phyloP scores from a whole-genome alignment of 2,113 vertebrate species.

The Gavia stellata region DNA sequence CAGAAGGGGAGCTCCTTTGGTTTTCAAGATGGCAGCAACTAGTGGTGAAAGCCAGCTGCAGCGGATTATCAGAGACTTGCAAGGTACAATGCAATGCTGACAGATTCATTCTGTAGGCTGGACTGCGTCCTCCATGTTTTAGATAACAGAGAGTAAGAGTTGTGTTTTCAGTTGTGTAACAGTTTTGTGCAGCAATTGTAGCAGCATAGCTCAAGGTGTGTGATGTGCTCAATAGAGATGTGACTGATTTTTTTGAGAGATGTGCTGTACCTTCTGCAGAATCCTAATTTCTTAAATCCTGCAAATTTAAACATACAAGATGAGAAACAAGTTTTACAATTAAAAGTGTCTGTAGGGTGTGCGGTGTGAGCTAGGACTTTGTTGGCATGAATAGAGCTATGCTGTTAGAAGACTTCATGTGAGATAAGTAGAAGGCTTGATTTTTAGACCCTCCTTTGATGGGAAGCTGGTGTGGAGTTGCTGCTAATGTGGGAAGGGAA shows the following conservation, averaged over 20 bases:
- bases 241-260: neutral
- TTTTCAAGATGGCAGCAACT: conserved; percentile 74
- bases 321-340: neutral
- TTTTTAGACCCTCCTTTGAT: neutral
- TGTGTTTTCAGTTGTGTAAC: neutral
- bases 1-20: neutral
- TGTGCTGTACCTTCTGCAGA: neutral
- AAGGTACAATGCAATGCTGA: conserved; percentile 72
- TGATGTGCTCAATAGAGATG: neutral
- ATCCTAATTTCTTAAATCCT: neutral
- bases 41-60: conserved; percentile 88
- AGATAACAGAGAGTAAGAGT: neutral
- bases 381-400: neutral
- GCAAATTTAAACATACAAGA: neutral
- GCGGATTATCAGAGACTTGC: conserved; percentile 90
- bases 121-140: neutral
- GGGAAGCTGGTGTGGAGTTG: neutral
- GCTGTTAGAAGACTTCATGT: neutral
- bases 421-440: neutral
- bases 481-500: neutral
- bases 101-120: neutral
- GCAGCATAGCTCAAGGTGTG: neutral
- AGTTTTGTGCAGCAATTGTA: neutral
- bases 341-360: neutral
- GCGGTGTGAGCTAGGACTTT: neutral